These are phyloP conservation scores for Zoanthus gigantus DNA, from an alignment of 92 coral and sea anemone species.

Conservation along the genomic window DNA sequence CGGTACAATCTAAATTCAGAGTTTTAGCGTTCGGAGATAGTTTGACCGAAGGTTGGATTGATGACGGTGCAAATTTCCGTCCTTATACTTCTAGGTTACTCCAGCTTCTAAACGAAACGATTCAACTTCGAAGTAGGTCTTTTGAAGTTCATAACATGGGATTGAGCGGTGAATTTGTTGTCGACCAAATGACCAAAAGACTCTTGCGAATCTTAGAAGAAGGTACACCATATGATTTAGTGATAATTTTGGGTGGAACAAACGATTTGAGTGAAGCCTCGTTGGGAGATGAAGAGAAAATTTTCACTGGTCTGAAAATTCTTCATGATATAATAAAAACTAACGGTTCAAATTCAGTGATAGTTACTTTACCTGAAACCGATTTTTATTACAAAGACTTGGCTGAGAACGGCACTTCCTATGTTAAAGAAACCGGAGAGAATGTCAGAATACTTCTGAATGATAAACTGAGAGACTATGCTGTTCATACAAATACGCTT, in stretches of 20 bases:
- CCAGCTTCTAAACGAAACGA: conserved; percentile 51
- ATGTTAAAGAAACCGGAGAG: conserved; percentile 79
- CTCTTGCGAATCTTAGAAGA: conserved; percentile 56
- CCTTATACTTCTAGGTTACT: conserved; percentile 73
- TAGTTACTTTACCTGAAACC: conserved; percentile 83
- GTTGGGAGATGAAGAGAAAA: conserved; percentile 61
- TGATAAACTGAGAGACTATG: conserved; percentile 64
- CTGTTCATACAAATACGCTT: conserved; percentile 31
- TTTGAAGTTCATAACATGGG: conserved; percentile 76
- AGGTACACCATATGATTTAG: conserved; percentile 68
- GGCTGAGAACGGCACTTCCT: conserved; percentile 65
- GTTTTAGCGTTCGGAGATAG: conserved; percentile 91
- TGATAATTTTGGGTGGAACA: conserved; percentile 84
- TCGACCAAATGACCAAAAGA: conserved; percentile 69
- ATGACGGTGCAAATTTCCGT: conserved; percentile 49
- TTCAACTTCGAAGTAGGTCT: background rate
- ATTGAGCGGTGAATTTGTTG: conserved; percentile 73
- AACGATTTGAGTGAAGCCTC: conserved; percentile 74
- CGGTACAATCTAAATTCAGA: background rate
- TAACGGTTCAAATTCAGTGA: conserved; percentile 65
- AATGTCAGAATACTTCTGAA: conserved; percentile 69
- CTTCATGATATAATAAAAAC: conserved; percentile 57
- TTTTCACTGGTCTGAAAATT: conserved; percentile 59
- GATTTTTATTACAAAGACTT: conserved; percentile 71
- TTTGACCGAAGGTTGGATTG: conserved; percentile 76